Conservation (phyloP, 2,888 invertebrate species). For the Keiferia lycopersicella region DNA sequence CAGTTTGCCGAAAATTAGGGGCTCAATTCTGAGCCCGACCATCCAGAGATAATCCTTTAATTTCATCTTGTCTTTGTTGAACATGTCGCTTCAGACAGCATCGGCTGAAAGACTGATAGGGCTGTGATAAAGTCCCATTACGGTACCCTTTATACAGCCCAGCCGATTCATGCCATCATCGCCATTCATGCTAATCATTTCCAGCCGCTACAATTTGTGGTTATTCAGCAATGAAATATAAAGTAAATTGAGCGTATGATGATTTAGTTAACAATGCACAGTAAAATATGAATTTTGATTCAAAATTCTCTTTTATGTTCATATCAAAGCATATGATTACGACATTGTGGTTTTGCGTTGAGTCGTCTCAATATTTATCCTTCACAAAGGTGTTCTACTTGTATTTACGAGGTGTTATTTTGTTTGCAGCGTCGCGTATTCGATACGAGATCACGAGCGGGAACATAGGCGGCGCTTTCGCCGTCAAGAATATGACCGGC, state of each 20-base stretch:
- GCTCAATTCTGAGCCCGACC: slow-evolving; percentile 1
- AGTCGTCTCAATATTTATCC: slow-evolving; percentile 11
- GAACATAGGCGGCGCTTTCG: slow-evolving; percentile 98
- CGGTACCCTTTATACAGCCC: background rate
- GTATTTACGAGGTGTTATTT: slow-evolving; percentile 30
- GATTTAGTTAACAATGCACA: background rate
- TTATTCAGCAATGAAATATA: background rate
- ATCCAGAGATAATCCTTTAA: slow-evolving; percentile 15
- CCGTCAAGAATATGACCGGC: slow-evolving; percentile 98
- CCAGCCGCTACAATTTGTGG: background rate
- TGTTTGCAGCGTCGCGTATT: slow-evolving; percentile 95
- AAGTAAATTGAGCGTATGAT: slow-evolving; percentile 2
- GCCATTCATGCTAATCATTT: slow-evolving; percentile 16
- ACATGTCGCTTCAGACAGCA: background rate
- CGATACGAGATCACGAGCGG: slow-evolving; percentile 99
- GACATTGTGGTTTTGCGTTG: slow-evolving; percentile 12
- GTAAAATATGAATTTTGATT: background rate
- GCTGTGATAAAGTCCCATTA: slow-evolving; percentile 7
- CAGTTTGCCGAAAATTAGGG: slow-evolving; percentile 7
- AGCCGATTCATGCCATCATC: background rate
- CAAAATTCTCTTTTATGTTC: background rate
- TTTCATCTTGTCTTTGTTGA: slow-evolving; percentile 6
- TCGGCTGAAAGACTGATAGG: slow-evolving; percentile 7
- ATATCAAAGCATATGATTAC: background rate
- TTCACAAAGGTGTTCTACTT: slow-evolving; percentile 6